Evolutionary conservation across 2,113 vertebrate genomes (phyloP), one percentile per base, ranked within the genome.

Genomic region (Melanocharis versteri): DNA sequence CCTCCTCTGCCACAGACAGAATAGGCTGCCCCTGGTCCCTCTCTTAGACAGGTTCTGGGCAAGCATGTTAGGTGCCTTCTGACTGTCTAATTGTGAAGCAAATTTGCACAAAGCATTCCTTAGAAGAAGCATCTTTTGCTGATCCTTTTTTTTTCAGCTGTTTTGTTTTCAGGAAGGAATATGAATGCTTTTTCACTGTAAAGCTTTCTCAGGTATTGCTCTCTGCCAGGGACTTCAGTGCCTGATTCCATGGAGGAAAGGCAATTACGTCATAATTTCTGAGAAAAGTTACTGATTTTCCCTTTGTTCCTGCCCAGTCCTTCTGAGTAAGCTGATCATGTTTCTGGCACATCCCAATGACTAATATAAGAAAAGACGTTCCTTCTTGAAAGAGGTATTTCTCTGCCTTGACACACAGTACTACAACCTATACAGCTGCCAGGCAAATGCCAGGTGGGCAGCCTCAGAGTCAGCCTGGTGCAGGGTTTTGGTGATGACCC

Each of bases 231-330:
- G 53, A 93, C 40, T 83, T 89, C 58, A 1, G 3, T 73, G 78
- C n/a, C 66, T 62, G 40, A 39, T 77, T 93, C 50, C 58, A 95
- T 39, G 81, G 33, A 92, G 45, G 65, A 93, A 90, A 93, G 64
- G 60, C 47, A 85, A 76, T 83, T 91, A 76, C 28, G 7, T 90
- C 61, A 75, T 88, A 62, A 92, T 83, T 95, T 90, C 85, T 86
- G 79, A 93, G 86, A 87, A 91, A 85, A 95, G 76, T 92, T 85
- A 73, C 58, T 78, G 71, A 80, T 86, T 92, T 88, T 83, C 58
- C 58, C 56, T 83, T 81, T 93, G 68, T 54, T 94, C n/a, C 62
- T 92, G 66, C 83, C 83, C 65, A 82, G 64, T 87, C 48, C 61
- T 86, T 76, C 56, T 81, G 64, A 92, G 72, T 73, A 72, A 87